Evolutionary conservation across 1,140 invertebrate genomes (phyloP).

Genomic region (Ostrea edulis): DNA sequence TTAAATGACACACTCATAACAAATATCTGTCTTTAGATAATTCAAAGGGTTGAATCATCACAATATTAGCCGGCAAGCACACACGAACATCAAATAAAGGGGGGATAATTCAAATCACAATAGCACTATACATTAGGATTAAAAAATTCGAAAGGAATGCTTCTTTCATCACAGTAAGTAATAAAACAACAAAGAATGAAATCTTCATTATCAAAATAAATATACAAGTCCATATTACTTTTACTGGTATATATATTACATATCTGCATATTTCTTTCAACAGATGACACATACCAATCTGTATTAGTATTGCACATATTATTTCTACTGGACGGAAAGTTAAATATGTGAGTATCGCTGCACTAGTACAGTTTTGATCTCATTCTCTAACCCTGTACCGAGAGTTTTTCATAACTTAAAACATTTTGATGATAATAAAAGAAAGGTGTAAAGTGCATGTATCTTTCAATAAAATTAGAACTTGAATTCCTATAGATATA

Average conservation of each 20-base stretch:
- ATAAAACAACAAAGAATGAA: no score
- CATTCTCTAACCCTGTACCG: no score
- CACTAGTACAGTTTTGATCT: no score
- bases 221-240: no score
- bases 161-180: neutral
- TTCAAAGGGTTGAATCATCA: slow-evolving; percentile 17
- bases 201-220: no score
- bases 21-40: neutral
- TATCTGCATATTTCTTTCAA: no score
- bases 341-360: no score
- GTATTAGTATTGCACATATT: no score
- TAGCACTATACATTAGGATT: neutral
- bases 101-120: neutral
- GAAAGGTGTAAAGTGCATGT: neutral
- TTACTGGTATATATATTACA: no score
- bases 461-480: neutral
- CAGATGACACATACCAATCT: no score
- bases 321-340: no score
- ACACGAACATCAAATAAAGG: neutral
- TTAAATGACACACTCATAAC: neutral
- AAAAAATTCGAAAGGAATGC: neutral
- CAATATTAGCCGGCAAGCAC: neutral
- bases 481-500: neutral
- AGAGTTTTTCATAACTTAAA: no score
- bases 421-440: neutral